Conservation (phyloP, 2,888 invertebrate genomes). For the Mythimna pallens region DNA sequence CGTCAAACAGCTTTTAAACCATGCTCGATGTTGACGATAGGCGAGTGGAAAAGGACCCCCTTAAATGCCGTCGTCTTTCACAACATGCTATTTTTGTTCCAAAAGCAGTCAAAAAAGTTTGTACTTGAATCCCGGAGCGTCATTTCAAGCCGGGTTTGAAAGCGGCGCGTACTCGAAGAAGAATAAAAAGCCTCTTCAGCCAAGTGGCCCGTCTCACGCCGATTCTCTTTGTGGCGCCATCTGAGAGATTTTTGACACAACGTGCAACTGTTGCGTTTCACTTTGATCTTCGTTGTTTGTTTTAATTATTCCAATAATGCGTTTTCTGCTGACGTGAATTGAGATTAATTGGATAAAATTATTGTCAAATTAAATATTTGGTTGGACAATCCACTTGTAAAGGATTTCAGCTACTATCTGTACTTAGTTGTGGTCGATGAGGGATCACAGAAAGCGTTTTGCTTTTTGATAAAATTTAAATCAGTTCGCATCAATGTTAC, state of each 20-base stretch:
- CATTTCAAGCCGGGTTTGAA: conserved; percentile 62
- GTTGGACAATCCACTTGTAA: too few relatives aligned
- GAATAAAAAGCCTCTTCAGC: conserved; percentile 70
- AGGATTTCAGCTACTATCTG: too few relatives aligned
- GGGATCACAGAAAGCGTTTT: too few relatives aligned
- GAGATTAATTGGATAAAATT: background rate
- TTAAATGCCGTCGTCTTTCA: background rate
- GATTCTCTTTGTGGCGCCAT: conserved; percentile 54
- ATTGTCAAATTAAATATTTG: too few relatives aligned
- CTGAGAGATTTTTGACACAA: conserved; percentile 37
- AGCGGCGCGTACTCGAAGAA: conserved; percentile 59
- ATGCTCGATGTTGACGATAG: too few relatives aligned
- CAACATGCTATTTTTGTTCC: background rate
- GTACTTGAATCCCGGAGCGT: conserved; percentile 35
- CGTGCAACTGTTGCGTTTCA: conserved; percentile 42
- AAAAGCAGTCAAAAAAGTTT: conserved; percentile 1
- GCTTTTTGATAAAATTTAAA: too few relatives aligned
- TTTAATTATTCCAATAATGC: background rate
- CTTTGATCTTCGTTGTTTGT: background rate
- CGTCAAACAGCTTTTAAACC: too few relatives aligned
- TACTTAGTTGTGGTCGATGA: too few relatives aligned
- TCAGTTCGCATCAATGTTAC: too few relatives aligned
- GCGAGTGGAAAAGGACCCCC: too few relatives aligned
- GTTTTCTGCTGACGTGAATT: background rate
- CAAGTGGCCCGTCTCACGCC: conserved; percentile 68